Conservation (phyloP, 2,113 vertebrate species). For the Otocyon megalotis region DNA sequence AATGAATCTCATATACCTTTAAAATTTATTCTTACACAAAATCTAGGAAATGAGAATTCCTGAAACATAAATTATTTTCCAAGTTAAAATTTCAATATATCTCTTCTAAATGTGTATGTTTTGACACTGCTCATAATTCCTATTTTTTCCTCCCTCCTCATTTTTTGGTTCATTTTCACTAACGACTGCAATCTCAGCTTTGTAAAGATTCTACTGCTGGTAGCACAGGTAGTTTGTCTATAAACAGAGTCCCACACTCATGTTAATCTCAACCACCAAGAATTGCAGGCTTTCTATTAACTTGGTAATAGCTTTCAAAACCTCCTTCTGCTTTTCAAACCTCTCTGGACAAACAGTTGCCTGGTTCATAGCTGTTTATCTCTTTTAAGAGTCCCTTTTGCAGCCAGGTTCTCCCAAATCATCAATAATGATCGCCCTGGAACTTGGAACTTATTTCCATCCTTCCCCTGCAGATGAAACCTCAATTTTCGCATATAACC, state of each 20-base stretch:
- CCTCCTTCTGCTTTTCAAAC: background rate
- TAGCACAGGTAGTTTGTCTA: background rate
- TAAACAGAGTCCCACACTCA: background rate
- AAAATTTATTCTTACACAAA: background rate
- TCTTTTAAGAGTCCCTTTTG: background rate
- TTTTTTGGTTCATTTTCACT: background rate
- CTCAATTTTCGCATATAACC: background rate
- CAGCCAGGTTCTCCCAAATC: background rate
- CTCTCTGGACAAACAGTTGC: background rate
- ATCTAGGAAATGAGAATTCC: background rate
- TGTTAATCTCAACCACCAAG: background rate
- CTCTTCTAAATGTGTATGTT: background rate
- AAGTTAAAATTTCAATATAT: background rate
- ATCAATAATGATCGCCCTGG: background rate
- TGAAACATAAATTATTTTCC: conserved; percentile 45
- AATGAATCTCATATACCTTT: background rate
- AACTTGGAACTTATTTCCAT: background rate
- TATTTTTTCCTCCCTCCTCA: background rate
- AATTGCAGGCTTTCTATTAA: background rate
- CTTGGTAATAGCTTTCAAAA: background rate
- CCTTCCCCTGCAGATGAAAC: background rate
- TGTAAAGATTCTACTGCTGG: background rate
- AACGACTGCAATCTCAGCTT: background rate
- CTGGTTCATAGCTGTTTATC: background rate
- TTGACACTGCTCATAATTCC: background rate